Conservation (phyloP, 2,797 vertebrate species). For the Galagoides demidoff region DNA sequence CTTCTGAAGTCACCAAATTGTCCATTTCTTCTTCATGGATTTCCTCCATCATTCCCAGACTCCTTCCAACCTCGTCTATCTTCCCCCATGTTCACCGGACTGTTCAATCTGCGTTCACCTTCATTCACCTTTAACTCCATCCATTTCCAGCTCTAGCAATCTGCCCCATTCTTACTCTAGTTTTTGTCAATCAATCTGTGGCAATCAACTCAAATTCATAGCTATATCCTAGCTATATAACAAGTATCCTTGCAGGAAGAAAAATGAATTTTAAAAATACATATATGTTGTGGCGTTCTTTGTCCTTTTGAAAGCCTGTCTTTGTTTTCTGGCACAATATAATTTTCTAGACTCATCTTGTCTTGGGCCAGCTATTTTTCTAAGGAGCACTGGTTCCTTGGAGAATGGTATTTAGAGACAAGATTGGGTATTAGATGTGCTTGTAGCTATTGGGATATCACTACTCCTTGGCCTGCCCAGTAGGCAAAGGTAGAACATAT, state of each 20-base stretch:
- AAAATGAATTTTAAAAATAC: neutral
- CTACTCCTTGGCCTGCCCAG: neutral
- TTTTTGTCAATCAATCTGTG: neutral
- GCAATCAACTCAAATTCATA: neutral
- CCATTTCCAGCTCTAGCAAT: neutral
- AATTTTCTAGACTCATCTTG: neutral
- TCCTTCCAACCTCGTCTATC: neutral
- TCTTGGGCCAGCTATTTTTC: neutral
- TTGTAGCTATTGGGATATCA: neutral
- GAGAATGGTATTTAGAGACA: conserved; percentile 5
- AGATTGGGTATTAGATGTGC: neutral
- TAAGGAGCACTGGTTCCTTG: neutral
- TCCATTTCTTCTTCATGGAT: conserved; percentile 26
- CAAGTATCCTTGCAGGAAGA: neutral
- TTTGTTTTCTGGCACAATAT: neutral
- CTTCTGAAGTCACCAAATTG: neutral
- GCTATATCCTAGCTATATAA: neutral
- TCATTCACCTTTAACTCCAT: neutral
- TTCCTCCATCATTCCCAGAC: neutral
- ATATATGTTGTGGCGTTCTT: neutral
- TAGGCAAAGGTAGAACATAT: neutral
- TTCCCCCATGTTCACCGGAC: neutral
- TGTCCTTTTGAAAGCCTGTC: neutral
- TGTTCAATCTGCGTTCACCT: neutral
- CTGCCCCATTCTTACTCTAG: neutral